Percentiles rank a stretch among this genome's conserved stretches.
phyloP scores from a whole-genome alignment of 2,113 vertebrate genomes.

The Ptilonorhynchus violaceus region DNA sequence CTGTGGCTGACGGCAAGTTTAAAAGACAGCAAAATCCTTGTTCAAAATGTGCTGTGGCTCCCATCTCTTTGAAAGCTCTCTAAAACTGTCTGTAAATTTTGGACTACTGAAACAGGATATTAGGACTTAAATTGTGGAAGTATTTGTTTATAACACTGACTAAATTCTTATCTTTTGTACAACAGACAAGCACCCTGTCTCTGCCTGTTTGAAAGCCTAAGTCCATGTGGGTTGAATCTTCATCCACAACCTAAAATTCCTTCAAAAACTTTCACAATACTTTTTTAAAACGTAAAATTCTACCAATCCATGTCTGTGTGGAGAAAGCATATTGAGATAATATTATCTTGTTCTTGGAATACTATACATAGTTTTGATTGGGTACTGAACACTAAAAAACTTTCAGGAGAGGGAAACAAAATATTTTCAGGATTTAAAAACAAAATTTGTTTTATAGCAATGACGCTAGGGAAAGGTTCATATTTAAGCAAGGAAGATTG shows the following conservation, averaged over 20 bases:
- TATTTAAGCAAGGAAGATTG: not conserved
- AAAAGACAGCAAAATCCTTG: not conserved
- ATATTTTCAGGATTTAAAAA: not conserved
- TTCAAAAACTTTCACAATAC: not conserved
- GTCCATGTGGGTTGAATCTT: not conserved
- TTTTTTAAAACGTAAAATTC: not conserved
- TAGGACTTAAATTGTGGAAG: not conserved
- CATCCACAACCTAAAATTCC: not conserved
- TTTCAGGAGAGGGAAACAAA: not conserved
- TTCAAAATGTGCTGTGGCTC: not conserved
- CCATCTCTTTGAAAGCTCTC: not conserved
- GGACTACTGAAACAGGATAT: not conserved
- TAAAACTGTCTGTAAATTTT: not conserved
- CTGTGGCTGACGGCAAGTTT: not conserved
- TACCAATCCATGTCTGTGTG: not conserved
- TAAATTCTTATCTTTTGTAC: not conserved
- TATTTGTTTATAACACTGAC: not conserved
- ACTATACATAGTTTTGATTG: not conserved
- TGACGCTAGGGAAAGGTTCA: not conserved
- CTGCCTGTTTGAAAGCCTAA: not conserved
- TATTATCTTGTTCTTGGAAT: not conserved
- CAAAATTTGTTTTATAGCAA: not conserved
- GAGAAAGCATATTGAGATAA: not conserved
- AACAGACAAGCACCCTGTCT: not conserved
- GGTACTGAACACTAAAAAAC: not conserved